A percentile compares a stretch with the other conserved stretches of the same genome.
phyloP scores from a whole-genome alignment of 2,888 invertebrate species.

The Apamea anceps region DNA sequence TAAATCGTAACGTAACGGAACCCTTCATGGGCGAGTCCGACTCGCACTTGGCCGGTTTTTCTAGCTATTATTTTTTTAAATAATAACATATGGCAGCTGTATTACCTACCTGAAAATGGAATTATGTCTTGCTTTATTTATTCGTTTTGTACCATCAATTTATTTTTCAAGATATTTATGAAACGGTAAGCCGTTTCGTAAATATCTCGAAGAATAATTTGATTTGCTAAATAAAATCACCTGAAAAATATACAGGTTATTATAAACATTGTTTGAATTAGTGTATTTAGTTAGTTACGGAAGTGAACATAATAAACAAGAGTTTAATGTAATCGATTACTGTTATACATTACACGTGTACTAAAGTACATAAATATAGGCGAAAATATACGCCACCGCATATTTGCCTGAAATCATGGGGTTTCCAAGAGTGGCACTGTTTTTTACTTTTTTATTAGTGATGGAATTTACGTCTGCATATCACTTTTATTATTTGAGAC shows the following conservation, averaged over 20 bases:
- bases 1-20: too few species aligned
- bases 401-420: constrained; percentile 23
- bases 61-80: not conserved
- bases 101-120: not conserved
- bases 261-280: constrained; percentile 16
- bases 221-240: not conserved
- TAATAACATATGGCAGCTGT: not conserved
- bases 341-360: constrained; percentile 2
- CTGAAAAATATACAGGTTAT: not conserved
- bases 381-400: not conserved
- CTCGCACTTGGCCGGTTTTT: too few species aligned
- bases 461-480: constrained; percentile 11
- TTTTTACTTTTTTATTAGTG: constrained; percentile 32
- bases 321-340: constrained; percentile 4
- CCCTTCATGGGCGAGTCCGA: too few species aligned
- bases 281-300: constrained; percentile 15
- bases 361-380: constrained; percentile 23
- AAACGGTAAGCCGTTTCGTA: not conserved
- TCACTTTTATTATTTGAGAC: constrained; percentile 20
- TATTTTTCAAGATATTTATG: too few species aligned
- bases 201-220: not conserved
- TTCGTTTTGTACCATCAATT: too few species aligned
- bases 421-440: not conserved
- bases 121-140: not conserved
- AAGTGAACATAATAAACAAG: not conserved